phyloP scores from a whole-genome alignment of 2,888 invertebrate species.

The Lymantria monacha region DNA sequence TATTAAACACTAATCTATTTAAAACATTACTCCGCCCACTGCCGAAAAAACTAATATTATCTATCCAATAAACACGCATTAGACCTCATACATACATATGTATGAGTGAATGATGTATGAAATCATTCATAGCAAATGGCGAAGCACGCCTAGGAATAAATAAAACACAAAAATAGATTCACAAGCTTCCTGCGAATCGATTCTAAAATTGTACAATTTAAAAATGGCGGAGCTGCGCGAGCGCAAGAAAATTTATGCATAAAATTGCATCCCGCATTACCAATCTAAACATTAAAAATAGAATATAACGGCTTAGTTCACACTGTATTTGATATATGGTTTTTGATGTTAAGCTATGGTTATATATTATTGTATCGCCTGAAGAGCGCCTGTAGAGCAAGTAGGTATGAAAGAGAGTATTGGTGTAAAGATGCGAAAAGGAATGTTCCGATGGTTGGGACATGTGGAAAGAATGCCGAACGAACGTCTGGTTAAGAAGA shows the following conservation, averaged over 20 bases:
- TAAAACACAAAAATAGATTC: slow-evolving; percentile 70
- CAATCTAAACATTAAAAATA: slow-evolving; percentile 81
- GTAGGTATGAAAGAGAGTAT: too few species aligned
- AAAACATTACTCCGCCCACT: slow-evolving; percentile 7
- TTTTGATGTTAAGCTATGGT: too few species aligned
- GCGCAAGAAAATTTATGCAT: slow-evolving; percentile 73
- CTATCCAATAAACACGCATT: slow-evolving; percentile 1
- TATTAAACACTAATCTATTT: too few species aligned
- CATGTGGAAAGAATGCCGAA: too few species aligned
- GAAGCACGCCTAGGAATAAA: slow-evolving; percentile 72
- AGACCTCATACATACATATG: slow-evolving; percentile 17
- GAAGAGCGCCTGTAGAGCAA: too few species aligned
- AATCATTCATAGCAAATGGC: slow-evolving; percentile 45
- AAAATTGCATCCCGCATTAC: slow-evolving; percentile 77
- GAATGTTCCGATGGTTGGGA: too few species aligned
- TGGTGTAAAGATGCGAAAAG: too few species aligned
- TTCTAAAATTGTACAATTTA: slow-evolving; percentile 71
- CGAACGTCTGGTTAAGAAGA: too few species aligned
- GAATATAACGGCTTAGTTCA: slow-evolving; percentile 54
- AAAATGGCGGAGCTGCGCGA: slow-evolving; percentile 60
- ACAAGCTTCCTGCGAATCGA: slow-evolving; percentile 66
- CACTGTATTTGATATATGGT: slow-evolving; percentile 22
- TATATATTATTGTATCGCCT: too few species aligned
- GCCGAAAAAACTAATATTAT: slow-evolving; percentile 25
- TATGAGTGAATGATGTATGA: slow-evolving; percentile 22